A percentile compares a stretch with the other conserved stretches of the same genome.
Conservation (phyloP, 2,888 invertebrate species). For the Branchellion lobata region DNA sequence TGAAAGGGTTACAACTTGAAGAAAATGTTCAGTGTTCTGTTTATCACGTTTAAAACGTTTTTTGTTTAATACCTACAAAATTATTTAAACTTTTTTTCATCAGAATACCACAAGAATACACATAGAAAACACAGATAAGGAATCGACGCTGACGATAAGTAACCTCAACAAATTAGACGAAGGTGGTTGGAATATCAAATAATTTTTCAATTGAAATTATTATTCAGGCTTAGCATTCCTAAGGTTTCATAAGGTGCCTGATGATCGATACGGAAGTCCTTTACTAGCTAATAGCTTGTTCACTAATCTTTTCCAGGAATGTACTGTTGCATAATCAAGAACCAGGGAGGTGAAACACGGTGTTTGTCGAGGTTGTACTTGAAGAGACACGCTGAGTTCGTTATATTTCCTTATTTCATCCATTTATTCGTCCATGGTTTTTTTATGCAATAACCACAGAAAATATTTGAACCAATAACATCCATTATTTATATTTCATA, state of each 20-base stretch:
- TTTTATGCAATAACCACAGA: too few species aligned
- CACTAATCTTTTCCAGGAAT: not conserved
- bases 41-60: too few species aligned
- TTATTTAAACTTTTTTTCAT: not conserved
- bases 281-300: too few species aligned
- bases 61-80: not conserved
- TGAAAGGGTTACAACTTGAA: too few species aligned
- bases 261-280: too few species aligned
- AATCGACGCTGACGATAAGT: constrained; percentile 42
- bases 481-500: too few species aligned
- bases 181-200: constrained; percentile 53
- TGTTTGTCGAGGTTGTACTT: constrained; percentile 28
- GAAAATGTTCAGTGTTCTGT: too few species aligned
- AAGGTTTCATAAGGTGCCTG: too few species aligned
- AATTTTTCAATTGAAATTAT: not conserved
- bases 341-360: constrained; percentile 51
- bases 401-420: not conserved
- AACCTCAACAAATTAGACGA: constrained; percentile 50
- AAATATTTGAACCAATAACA: too few species aligned
- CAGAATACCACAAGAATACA: constrained; percentile 47
- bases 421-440: too few species aligned
- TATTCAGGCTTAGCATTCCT: not conserved
- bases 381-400: not conserved
- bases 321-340: constrained; percentile 39
- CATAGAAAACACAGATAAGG: constrained; percentile 39